These are phyloP conservation scores for Panulirus ornatus DNA, from an alignment of 1,140 invertebrate species.

Conservation along the genomic window DNA sequence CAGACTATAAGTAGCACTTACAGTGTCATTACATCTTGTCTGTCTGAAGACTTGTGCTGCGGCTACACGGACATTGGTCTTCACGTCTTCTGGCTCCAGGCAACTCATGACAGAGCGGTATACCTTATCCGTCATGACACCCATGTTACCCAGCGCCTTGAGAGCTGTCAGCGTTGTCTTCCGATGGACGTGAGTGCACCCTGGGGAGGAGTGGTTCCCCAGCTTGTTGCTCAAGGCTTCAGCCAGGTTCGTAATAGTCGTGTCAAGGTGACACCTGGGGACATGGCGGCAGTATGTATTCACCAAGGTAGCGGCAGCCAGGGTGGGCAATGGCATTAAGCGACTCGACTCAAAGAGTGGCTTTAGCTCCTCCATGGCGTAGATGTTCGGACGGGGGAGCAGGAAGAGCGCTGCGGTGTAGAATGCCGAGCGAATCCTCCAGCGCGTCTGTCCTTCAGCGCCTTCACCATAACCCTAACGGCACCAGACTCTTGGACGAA, in stretches of 20 bases:
- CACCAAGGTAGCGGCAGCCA: slow-evolving; percentile 54
- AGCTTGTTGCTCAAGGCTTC: slow-evolving; percentile 8
- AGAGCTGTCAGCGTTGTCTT: not conserved
- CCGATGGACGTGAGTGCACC: not conserved
- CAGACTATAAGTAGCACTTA: too few species aligned
- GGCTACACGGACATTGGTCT: slow-evolving; percentile 40
- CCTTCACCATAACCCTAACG: slow-evolving; percentile 43
- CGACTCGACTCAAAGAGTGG: slow-evolving; percentile 26
- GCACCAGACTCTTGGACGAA: slow-evolving; percentile 49
- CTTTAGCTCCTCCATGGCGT: slow-evolving; percentile 12
- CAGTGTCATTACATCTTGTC: not conserved
- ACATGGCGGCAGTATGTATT: slow-evolving; percentile 48
- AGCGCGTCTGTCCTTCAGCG: not conserved
- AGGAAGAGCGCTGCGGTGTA: slow-evolving; percentile 53
- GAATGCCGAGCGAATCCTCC: slow-evolving; percentile 6
- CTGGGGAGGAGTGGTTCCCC: not conserved
- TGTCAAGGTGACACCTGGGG: slow-evolving; percentile 10
- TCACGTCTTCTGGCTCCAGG: slow-evolving; percentile 19
- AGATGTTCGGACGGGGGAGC: slow-evolving; percentile 24
- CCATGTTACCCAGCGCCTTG: slow-evolving; percentile 48
- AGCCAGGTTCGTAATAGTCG: slow-evolving; percentile 4
- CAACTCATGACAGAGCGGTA: not conserved
- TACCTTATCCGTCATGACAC: slow-evolving; percentile 46
- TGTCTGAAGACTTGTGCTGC: slow-evolving; percentile 9
- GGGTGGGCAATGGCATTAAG: not conserved